Conservation (phyloP, 2,888 invertebrate species). For the Pterostichus niger region DNA sequence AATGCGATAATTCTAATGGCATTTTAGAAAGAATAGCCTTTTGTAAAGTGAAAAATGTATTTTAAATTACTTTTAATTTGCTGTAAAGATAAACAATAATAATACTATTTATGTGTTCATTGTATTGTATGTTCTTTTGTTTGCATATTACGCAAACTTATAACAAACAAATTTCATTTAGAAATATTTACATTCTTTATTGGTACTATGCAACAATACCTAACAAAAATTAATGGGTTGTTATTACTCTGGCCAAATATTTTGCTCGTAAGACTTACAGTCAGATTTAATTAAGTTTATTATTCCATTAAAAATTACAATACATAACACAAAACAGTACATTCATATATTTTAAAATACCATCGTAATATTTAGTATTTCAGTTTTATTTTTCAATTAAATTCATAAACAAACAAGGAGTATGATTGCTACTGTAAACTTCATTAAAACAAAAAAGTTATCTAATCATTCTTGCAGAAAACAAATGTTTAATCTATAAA, state of each 20-base stretch:
- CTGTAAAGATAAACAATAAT: too few relatives aligned
- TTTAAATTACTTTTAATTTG: too few relatives aligned
- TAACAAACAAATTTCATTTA: not conserved
- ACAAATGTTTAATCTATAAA: not conserved
- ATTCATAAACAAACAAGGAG: not conserved
- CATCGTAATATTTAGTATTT: not conserved
- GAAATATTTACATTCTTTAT: constrained; percentile 10
- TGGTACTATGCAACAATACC: not conserved
- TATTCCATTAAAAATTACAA: constrained; percentile 3
- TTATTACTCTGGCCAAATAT: not conserved
- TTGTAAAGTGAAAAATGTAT: too few relatives aligned
- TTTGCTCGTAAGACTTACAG: not conserved
- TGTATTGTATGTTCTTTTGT: not conserved
- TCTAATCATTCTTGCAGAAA: not conserved
- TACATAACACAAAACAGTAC: not conserved
- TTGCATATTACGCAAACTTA: constrained; percentile 3
- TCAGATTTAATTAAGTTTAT: not conserved
- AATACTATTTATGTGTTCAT: not conserved
- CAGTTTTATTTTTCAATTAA: not conserved
- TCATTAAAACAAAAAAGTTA: constrained; percentile 5
- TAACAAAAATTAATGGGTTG: not conserved
- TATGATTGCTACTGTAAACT: not conserved
- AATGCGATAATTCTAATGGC: too few relatives aligned
- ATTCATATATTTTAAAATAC: not conserved
- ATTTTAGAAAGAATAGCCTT: too few relatives aligned